Conservation (phyloP, 2,113 vertebrate species). For the Brachyhypopomus gauderio region DNA sequence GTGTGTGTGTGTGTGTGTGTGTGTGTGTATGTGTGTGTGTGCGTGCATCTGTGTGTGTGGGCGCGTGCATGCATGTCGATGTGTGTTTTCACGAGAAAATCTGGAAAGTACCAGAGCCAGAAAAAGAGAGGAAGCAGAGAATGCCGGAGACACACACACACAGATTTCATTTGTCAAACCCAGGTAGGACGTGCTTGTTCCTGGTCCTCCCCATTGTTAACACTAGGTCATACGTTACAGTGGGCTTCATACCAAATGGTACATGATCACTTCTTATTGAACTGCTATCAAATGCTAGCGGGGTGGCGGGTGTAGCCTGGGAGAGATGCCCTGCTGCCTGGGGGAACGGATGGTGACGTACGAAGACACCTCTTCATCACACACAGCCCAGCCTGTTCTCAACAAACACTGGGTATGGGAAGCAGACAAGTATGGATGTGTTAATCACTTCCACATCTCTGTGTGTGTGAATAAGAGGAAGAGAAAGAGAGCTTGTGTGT, state of each 20-base stretch:
- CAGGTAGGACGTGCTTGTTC: background rate
- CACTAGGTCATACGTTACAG: background rate
- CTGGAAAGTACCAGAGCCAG: background rate
- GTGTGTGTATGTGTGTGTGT: background rate
- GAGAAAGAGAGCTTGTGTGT: background rate
- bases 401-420: background rate
- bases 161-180: background rate
- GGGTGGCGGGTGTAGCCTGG: background rate
- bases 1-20: slow-evolving; percentile 35
- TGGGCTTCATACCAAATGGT: no score
- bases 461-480: background rate
- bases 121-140: background rate
- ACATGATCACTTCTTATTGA: no score
- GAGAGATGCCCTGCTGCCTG: background rate
- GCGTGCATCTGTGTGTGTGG: background rate
- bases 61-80: no score
- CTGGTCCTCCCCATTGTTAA: background rate
- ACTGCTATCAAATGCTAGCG: background rate
- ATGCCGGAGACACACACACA: slow-evolving; percentile 15
- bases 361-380: background rate
- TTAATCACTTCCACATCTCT: background rate
- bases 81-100: no score
- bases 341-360: background rate
- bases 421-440: background rate
- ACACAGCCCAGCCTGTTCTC: background rate